Conservation (phyloP, 2,113 vertebrate species). For the Galemys pyrenaicus region DNA sequence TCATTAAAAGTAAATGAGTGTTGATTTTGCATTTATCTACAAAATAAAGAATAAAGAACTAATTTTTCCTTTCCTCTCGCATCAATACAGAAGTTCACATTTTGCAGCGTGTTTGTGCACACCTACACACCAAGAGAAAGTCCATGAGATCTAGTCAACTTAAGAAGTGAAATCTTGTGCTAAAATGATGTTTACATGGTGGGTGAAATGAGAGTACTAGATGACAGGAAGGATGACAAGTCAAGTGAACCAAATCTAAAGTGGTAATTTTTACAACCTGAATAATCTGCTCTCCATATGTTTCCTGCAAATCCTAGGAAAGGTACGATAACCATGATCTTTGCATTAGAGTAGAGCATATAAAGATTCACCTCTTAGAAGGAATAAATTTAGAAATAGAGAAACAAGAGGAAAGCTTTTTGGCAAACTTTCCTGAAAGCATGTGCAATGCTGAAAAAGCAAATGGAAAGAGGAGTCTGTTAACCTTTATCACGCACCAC, state of each 20-base stretch:
- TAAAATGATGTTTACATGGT: slow-evolving; percentile 60
- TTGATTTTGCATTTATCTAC: not conserved
- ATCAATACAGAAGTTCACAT: slow-evolving; percentile 41
- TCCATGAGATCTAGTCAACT: slow-evolving; percentile 44
- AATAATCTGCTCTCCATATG: slow-evolving; percentile 79
- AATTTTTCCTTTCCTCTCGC: not conserved
- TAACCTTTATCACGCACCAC: slow-evolving; percentile 66
- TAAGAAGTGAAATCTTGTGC: slow-evolving; percentile 24
- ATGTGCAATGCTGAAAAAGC: slow-evolving; percentile 56
- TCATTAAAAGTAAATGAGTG: slow-evolving; percentile 48
- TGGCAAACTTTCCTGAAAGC: slow-evolving; percentile 58
- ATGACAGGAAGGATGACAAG: slow-evolving; percentile 73
- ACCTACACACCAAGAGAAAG: slow-evolving; percentile 7
- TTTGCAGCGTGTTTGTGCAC: not conserved
- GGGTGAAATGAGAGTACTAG: slow-evolving; percentile 66
- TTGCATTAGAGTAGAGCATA: slow-evolving; percentile 30
- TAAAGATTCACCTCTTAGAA: slow-evolving; percentile 62
- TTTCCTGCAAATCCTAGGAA: slow-evolving; percentile 57
- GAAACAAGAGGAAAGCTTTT: slow-evolving; percentile 69
- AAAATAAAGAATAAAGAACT: not conserved
- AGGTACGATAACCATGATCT: slow-evolving; percentile 49
- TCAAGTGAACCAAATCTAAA: slow-evolving; percentile 77
- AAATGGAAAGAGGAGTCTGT: slow-evolving; percentile 56
- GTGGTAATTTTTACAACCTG: slow-evolving; percentile 75
- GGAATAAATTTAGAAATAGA: slow-evolving; percentile 67